Percentiles rank a stretch among this genome's conserved stretches.
phyloP scores from a whole-genome alignment of 1,140 invertebrate genomes.

The Andricus grossulariae region DNA sequence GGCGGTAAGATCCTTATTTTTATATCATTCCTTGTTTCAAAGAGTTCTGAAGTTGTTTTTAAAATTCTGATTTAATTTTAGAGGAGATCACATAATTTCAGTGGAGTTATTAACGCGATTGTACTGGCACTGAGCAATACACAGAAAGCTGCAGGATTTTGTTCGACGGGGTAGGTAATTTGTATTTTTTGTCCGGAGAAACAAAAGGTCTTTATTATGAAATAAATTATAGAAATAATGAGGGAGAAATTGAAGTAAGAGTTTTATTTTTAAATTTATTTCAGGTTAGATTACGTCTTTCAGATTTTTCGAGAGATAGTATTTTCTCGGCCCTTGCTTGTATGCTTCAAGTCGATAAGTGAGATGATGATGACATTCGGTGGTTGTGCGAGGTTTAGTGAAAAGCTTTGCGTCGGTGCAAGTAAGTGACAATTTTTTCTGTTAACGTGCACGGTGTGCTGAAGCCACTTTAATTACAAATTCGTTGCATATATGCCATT shows the following conservation, averaged over 20 bases:
- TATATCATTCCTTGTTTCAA: constrained; percentile 8
- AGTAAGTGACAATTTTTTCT: constrained; percentile 42
- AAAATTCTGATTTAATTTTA: constrained; percentile 49
- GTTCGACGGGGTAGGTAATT: constrained; percentile 52
- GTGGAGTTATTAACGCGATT: constrained; percentile 68
- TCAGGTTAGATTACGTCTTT: constrained; percentile 62
- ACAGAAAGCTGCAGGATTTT: constrained; percentile 59
- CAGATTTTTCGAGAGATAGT: constrained; percentile 69
- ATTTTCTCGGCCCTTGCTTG: constrained; percentile 65
- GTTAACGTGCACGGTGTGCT: too few species aligned
- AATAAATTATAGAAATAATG: constrained; percentile 32
- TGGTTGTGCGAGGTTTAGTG: constrained; percentile 45
- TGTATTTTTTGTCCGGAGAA: neutral
- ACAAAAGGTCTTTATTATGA: neutral
- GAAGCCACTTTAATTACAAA: too few species aligned
- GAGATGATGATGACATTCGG: constrained; percentile 61
- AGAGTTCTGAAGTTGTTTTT: neutral
- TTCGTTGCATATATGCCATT: too few species aligned
- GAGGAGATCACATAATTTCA: constrained; percentile 73
- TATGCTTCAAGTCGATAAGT: constrained; percentile 58
- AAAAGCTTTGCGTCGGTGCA: constrained; percentile 49
- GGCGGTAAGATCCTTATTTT: constrained; percentile 57
- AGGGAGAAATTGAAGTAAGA: too few species aligned
- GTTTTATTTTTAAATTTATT: constrained; percentile 30
- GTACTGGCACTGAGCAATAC: constrained; percentile 60